A percentile compares a stretch with the other conserved stretches of the same genome.
These are phyloP conservation scores for Ridgeia piscesae DNA, from an alignment of 1,140 invertebrate species.

Conservation along the genomic window DNA sequence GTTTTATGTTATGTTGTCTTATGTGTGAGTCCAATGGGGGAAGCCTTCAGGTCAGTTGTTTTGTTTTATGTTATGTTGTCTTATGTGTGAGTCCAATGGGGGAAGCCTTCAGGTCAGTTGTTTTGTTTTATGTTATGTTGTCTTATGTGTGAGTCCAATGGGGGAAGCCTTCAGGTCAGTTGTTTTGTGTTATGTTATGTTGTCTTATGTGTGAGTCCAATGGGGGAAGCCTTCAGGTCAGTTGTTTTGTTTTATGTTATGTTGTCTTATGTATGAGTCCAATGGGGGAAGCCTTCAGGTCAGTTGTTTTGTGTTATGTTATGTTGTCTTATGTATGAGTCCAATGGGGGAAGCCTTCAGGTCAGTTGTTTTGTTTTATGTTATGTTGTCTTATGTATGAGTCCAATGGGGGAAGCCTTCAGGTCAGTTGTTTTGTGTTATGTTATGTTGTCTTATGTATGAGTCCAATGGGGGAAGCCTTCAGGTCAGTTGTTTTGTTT, in stretches of 20 bases:
- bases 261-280: conserved; percentile 84
- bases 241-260: conserved; percentile 62
- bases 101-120: conserved; percentile 63
- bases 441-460: conserved; percentile 81
- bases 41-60: conserved; percentile 61
- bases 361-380: conserved; percentile 46
- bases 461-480: conserved; percentile 78
- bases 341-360: conserved; percentile 75
- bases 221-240: conserved; percentile 70
- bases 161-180: conserved; percentile 68
- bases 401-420: conserved; percentile 75
- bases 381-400: conserved; percentile 82
- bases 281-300: conserved; percentile 72
- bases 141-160: conserved; percentile 83
- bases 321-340: conserved; percentile 82
- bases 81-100: conserved; percentile 85
- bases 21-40: conserved; percentile 84
- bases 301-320: conserved; percentile 55
- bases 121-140: conserved; percentile 71
- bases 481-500: conserved; percentile 57
- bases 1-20: conserved; percentile 79
- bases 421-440: conserved; percentile 54
- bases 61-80: conserved; percentile 75
- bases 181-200: conserved; percentile 69
- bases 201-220: conserved; percentile 81